Percentiles rank a stretch among this genome's conserved stretches.
Evolutionary conservation across 1,140 invertebrate genomes (phyloP).

Genomic region (Yoshiicerus persimilis): DNA sequence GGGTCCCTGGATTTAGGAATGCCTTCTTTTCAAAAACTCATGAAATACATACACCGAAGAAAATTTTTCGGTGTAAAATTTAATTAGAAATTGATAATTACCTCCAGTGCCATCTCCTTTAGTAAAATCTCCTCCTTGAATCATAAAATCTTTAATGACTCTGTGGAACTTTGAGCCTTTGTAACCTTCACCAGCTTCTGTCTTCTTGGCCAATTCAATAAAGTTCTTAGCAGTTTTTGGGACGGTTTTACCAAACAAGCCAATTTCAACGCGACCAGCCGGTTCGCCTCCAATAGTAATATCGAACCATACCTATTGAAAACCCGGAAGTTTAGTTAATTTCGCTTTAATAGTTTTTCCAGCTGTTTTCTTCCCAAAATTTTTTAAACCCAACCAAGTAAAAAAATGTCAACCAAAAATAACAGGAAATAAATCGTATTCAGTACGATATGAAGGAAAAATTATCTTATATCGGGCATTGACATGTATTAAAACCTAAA

Average conservation of each 20-base stretch:
- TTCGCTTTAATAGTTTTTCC: not conserved
- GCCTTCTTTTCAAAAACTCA: too few relatives aligned
- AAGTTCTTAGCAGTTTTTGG: conserved; percentile 95
- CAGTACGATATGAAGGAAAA: too few relatives aligned
- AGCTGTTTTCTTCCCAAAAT: too few relatives aligned
- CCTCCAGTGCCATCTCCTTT: conserved; percentile 89
- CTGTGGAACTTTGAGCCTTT: conserved; percentile 74
- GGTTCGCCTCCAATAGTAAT: conserved; percentile 80
- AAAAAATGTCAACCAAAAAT: too few relatives aligned
- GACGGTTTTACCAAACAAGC: conserved; percentile 87
- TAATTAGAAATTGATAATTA: conserved; percentile 55
- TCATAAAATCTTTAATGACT: conserved; percentile 94
- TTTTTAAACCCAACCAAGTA: too few relatives aligned
- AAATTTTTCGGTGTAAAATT: too few relatives aligned
- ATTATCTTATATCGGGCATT: too few relatives aligned
- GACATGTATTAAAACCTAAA: too few relatives aligned
- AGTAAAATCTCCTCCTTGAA: conserved; percentile 89
- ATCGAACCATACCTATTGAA: conserved; percentile 85
- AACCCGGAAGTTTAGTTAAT: not conserved
- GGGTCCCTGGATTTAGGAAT: too few relatives aligned
- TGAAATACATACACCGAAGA: too few relatives aligned
- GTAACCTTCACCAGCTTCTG: conserved; percentile 58
- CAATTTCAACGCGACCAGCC: conserved; percentile 82
- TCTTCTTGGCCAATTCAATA: conserved; percentile 74
- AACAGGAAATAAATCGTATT: too few relatives aligned